These are phyloP conservation scores for Agrochola macilenta DNA, from an alignment of 2,888 invertebrate species.

Conservation along the genomic window DNA sequence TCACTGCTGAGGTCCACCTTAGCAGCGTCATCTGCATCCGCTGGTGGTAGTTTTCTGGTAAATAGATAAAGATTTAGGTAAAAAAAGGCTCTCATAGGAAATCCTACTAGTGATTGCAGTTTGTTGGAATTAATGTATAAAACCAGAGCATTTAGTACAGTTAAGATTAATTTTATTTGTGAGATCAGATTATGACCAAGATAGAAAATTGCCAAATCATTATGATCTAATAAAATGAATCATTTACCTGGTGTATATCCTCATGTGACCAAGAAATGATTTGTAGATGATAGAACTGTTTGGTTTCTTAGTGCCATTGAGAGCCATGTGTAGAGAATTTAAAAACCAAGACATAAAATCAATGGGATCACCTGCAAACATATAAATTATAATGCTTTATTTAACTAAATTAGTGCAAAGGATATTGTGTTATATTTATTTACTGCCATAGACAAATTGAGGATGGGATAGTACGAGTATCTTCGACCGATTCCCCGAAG, in stretches of 20 bases:
- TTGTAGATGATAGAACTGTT: conserved; percentile 98
- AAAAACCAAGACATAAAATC: conserved; percentile 99
- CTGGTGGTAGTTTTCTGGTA: conserved; percentile 96
- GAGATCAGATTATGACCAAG: neutral
- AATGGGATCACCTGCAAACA: conserved; percentile 96
- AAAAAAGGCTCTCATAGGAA: too few relatives aligned
- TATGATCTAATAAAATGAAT: neutral
- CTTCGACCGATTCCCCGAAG: neutral
- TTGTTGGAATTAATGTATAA: neutral
- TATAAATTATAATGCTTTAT: conserved; percentile 2
- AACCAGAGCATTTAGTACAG: neutral
- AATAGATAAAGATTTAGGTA: neutral
- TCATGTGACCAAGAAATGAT: conserved; percentile 98
- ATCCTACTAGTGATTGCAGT: neutral
- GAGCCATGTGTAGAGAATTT: conserved; percentile 97
- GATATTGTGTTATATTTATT: neutral
- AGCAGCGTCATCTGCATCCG: conserved; percentile 97
- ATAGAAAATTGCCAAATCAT: neutral
- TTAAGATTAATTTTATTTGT: neutral
- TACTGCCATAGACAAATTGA: neutral
- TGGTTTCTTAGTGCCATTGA: conserved; percentile 97
- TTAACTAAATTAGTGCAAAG: neutral
- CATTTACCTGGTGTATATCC: conserved; percentile 93
- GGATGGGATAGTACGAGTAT: neutral
- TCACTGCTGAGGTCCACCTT: conserved; percentile 95